These are phyloP conservation scores for Staurois parvus DNA, from an alignment of 2,797 vertebrate genomes.

Conservation along the genomic window DNA sequence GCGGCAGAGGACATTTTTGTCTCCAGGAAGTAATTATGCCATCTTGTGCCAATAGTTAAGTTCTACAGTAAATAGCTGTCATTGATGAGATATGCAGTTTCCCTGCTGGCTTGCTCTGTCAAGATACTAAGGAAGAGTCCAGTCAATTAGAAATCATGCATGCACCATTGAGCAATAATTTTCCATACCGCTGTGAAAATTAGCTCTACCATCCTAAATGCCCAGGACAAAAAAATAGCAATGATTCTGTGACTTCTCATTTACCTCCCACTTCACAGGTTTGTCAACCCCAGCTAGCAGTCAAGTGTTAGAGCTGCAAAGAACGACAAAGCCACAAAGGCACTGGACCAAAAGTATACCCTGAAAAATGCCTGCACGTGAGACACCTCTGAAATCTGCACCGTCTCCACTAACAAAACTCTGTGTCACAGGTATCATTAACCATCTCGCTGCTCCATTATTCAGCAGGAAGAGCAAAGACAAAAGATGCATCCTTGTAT, in stretches of 20 bases:
- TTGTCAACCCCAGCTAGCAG: not conserved
- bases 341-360: not conserved
- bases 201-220: slow-evolving; percentile 11
- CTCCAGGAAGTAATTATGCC: slow-evolving; percentile 47
- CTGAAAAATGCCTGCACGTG: not conserved
- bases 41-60: slow-evolving; percentile 48
- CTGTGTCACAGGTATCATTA: slow-evolving; percentile 1
- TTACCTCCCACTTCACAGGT: slow-evolving; percentile 5
- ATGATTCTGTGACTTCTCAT: not conserved
- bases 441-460: not conserved
- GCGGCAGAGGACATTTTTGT: not conserved
- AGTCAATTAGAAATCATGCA: slow-evolving; percentile 50
- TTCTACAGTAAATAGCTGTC: slow-evolving; percentile 38
- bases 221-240: not conserved
- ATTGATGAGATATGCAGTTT: slow-evolving; percentile 42
- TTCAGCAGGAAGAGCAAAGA: not conserved
- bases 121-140: slow-evolving; percentile 34
- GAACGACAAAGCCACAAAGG: not conserved
- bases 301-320: not conserved
- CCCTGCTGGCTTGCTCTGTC: slow-evolving; percentile 38
- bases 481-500: not conserved
- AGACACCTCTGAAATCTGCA: not conserved
- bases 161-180: slow-evolving; percentile 49
- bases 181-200: slow-evolving; percentile 46
- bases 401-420: not conserved